Evolutionary conservation across 2,888 invertebrate genomes (phyloP), one percentile per base, ranked within the genome.

Genomic region (Amorpha juglandis): DNA sequence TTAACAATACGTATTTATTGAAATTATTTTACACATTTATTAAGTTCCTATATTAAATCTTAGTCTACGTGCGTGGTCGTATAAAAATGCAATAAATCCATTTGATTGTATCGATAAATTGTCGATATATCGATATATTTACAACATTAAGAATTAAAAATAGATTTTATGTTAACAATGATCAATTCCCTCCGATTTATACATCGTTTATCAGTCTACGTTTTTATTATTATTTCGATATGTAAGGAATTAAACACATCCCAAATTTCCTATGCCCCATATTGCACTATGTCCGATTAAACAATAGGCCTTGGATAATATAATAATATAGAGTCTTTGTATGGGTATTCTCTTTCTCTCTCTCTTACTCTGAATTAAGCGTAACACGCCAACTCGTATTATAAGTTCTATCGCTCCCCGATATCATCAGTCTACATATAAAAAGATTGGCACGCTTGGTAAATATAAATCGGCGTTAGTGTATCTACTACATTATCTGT

Each of bases 181-280:
- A 42, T 58, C 11, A 55, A 58, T 58, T 58, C 58, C 58, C 16
- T 58, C 53, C 21, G 35, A 53, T 42, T 21, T 58, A 55, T n/a
- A 19, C 50, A 50, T 12, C 7, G 14, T 50, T 50, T 50, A 7
- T 42, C 58, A 42, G 38, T 42, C 42, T n/a, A 38, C 16, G 35
- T 14, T 55, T n/a, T n/a, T 12, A 16, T 38, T 19, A 42, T 38
- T 58, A 42, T 42, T 16, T 58, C 19, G 12, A 19, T 42, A 58
- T 19, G 19, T 38, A 0, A 12, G 19, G 19, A 58, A 58, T 12
- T 19, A 19, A 19, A 38, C 62, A 47, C 38, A 45, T 55, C 35
- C 35, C 9, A 16, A 11, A 38, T 9, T 2, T 7, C 27, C 27
- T 27, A 27, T 27, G 27, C 27, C 27, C 4, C 1, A 27, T 38